Evolutionary conservation across 1,140 invertebrate species (phyloP).

Genomic region (Dryas iulia): DNA sequence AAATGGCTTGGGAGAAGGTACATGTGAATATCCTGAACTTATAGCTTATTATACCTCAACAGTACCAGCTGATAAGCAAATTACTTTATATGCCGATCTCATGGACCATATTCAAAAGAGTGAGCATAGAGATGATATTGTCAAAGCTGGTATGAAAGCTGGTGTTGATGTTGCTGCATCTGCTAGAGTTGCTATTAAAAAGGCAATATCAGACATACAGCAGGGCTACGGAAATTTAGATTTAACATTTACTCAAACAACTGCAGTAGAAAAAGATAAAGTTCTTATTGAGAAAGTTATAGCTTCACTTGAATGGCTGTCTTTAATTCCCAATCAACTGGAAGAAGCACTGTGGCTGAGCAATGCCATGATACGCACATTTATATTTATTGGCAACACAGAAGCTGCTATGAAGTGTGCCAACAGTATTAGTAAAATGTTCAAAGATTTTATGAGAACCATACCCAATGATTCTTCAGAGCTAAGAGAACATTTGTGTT

Average conservation of each 20-base stretch:
- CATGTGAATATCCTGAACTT: slow-evolving; percentile 82
- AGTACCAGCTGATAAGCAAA: slow-evolving; percentile 86
- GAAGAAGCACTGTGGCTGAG: slow-evolving; percentile 91
- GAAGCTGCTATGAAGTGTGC: slow-evolving; percentile 80
- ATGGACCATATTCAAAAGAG: slow-evolving; percentile 86
- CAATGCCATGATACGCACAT: slow-evolving; percentile 93
- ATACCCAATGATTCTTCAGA: slow-evolving; percentile 78
- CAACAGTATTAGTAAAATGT: slow-evolving; percentile 76
- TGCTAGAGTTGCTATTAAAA: slow-evolving; percentile 91
- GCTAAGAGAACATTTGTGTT: slow-evolving; percentile 88
- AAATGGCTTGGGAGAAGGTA: slow-evolving; percentile 82
- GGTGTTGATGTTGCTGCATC: slow-evolving; percentile 92
- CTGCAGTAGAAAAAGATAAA: slow-evolving; percentile 82
- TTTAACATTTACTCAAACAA: slow-evolving; percentile 60
- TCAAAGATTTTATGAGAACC: slow-evolving; percentile 61
- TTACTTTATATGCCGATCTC: slow-evolving; percentile 89
- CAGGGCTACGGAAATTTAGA: slow-evolving; percentile 69
- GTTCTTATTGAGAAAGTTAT: slow-evolving; percentile 83
- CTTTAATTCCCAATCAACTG: slow-evolving; percentile 89
- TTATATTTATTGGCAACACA: slow-evolving; percentile 80
- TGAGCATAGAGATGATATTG: slow-evolving; percentile 79
- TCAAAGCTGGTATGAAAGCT: slow-evolving; percentile 79
- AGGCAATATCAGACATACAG: slow-evolving; percentile 81
- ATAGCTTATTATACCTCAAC: slow-evolving; percentile 92
- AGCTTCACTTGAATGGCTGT: slow-evolving; percentile 91